Percentiles rank a stretch among this genome's conserved stretches.
These are phyloP conservation scores for Sericinus montela DNA, from an alignment of 2,888 invertebrate species.

Conservation along the genomic window DNA sequence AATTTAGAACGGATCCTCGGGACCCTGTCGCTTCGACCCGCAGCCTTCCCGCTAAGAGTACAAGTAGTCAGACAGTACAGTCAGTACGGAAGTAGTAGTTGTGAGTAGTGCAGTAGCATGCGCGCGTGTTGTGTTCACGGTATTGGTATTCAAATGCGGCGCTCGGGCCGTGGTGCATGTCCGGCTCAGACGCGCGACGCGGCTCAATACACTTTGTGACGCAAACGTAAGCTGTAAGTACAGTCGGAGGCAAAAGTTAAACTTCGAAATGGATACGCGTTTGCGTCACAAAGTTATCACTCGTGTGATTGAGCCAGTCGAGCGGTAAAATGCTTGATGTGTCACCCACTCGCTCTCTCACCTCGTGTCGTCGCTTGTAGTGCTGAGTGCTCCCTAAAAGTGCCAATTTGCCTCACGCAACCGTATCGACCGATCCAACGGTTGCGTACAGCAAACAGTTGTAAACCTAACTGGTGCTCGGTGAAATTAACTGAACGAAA, in stretches of 20 bases:
- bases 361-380: slow-evolving; percentile 74
- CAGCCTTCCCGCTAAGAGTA: slow-evolving; percentile 71
- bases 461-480: slow-evolving; percentile 73
- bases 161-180: slow-evolving; percentile 73
- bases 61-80: slow-evolving; percentile 66
- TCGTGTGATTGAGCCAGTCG: slow-evolving; percentile 23
- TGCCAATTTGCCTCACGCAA: slow-evolving; percentile 58
- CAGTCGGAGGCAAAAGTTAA: not conserved
- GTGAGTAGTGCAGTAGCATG: slow-evolving; percentile 70
- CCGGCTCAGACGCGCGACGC: slow-evolving; percentile 34
- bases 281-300: slow-evolving; percentile 19
- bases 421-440: slow-evolving; percentile 17
- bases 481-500: slow-evolving; percentile 74
- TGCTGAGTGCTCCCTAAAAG: slow-evolving; percentile 76
- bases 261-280: not conserved
- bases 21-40: slow-evolving; percentile 60
- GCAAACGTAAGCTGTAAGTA: slow-evolving; percentile 4
- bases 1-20: slow-evolving; percentile 64
- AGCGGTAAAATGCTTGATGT: slow-evolving; percentile 29
- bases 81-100: slow-evolving; percentile 71
- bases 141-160: slow-evolving; percentile 88
- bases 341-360: slow-evolving; percentile 77
- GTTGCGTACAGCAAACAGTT: slow-evolving; percentile 48
- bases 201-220: slow-evolving; percentile 14
- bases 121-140: slow-evolving; percentile 78